These are phyloP conservation scores for Habrosyne pyritoides DNA, from an alignment of 2,888 invertebrate genomes.

Conservation along the genomic window DNA sequence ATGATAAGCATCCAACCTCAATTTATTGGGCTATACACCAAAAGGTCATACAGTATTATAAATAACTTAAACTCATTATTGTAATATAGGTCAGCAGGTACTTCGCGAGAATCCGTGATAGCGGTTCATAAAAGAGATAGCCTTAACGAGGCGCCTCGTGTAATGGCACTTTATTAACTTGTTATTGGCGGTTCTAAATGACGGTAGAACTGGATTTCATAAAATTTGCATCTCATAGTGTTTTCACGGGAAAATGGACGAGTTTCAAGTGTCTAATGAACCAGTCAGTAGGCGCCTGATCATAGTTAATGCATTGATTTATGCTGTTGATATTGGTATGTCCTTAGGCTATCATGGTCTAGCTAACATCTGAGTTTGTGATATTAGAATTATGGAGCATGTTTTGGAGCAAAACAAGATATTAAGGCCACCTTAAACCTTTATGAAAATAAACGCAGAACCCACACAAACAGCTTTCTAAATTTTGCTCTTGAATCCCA, in stretches of 20 bases:
- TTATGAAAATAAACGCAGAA: too few relatives aligned
- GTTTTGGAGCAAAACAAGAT: too few relatives aligned
- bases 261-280: neutral
- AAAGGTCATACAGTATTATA: too few relatives aligned
- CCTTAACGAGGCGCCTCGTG: neutral
- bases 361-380: neutral
- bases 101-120: neutral
- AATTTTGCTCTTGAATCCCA: too few relatives aligned
- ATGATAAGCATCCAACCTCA: too few relatives aligned
- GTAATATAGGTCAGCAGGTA: neutral
- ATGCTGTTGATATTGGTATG: neutral
- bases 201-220: slow-evolving; percentile 12
- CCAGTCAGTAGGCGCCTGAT: neutral
- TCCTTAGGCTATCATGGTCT: neutral
- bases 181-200: slow-evolving; percentile 13
- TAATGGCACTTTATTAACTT: neutral
- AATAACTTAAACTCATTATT: neutral
- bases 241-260: slow-evolving; percentile 1
- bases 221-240: slow-evolving; percentile 11
- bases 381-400: too few relatives aligned
- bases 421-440: too few relatives aligned
- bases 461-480: too few relatives aligned
- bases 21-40: too few relatives aligned
- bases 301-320: neutral
- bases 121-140: neutral